A percentile compares a stretch with the other conserved stretches of the same genome.
Conservation (phyloP, 2,888 invertebrate species). For the Acheta domesticus region DNA sequence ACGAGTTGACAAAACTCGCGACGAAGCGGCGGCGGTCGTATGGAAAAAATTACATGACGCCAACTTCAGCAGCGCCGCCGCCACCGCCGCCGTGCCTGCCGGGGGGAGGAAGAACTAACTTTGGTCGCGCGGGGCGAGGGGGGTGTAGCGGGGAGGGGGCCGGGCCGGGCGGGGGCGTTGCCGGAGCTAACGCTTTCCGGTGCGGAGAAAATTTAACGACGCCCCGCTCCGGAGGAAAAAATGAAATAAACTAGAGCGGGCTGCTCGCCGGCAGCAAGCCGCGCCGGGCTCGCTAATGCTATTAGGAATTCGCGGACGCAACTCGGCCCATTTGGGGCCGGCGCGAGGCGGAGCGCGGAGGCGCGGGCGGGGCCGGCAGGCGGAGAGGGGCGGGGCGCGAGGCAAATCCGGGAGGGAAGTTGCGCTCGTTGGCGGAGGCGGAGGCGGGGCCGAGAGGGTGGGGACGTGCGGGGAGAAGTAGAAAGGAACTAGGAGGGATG, state of each 20-base stretch:
- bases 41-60: too few species aligned
- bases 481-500: neutral
- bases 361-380: neutral
- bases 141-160: neutral
- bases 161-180: neutral
- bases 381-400: neutral
- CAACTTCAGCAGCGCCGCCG: too few species aligned
- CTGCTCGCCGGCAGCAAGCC: neutral
- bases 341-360: neutral
- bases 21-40: too few species aligned
- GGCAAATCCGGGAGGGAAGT: neutral
- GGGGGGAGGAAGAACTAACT: too few species aligned
- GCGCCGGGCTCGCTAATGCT: neutral
- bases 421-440: neutral
- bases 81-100: too few species aligned
- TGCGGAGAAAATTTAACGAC: neutral
- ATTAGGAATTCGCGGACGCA: slow-evolving; percentile 18
- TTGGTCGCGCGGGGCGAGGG: too few species aligned
- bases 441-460: neutral
- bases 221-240: neutral
- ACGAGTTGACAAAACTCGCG: too few species aligned
- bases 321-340: slow-evolving; percentile 1
- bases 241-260: slow-evolving; percentile 1
- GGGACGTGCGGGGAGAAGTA: neutral
- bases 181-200: slow-evolving; percentile 11